Base-by-base conservation (phyloP, 2,888 invertebrate genomes). In the Eristalis tenax region DNA sequence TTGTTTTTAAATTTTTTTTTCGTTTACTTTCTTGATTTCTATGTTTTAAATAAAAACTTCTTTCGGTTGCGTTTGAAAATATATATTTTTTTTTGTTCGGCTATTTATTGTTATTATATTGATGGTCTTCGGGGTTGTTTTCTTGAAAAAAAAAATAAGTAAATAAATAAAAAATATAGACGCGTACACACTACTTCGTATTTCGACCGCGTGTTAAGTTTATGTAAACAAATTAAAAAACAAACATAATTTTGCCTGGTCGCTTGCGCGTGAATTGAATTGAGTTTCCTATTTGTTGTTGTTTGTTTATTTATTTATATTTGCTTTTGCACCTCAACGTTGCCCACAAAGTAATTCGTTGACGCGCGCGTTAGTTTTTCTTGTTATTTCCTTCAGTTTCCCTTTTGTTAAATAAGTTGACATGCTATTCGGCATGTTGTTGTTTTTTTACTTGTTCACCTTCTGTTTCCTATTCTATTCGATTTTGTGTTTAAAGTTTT, bases 281-380 rank as follows among this genome's bases (percentile, higher is more conserved):
- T 43, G 5, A n/a, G n/a, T 35, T 35, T 32, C 0, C 4, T 28
- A 32, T 32, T n/a, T 61, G 22, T 43, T 68, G 74, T 26, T 77
- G 35, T 56, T 59, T 57, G 35, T 63, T 74, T 63, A 11, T 66
- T 23, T 26, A 38, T 40, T 50, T 40, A 38, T 13, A 40, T 26
- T 26, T 70, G 10, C 65, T 28, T 26, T 26, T 70, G 10, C 65
- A 32, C 69, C 32, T 32, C 32, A 32, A 57, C 35, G 61, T 26
- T 59, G 50, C n/a, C 28, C 32, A 26, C 50, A 70, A 74, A 77
- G 65, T 64, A 78, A 64, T 73, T 77, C 56, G 71, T 56, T 70
- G 71, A 74, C 86, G 86, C 83, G 85, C 73, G 83, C 70, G 70
- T 83, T 78, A 75, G 38, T 38, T 28, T 26, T 43, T 50, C 22